These are phyloP conservation scores for Lepidocyrtoides sp. DNA, from an alignment of 2,888 invertebrate species.

Conservation along the genomic window DNA sequence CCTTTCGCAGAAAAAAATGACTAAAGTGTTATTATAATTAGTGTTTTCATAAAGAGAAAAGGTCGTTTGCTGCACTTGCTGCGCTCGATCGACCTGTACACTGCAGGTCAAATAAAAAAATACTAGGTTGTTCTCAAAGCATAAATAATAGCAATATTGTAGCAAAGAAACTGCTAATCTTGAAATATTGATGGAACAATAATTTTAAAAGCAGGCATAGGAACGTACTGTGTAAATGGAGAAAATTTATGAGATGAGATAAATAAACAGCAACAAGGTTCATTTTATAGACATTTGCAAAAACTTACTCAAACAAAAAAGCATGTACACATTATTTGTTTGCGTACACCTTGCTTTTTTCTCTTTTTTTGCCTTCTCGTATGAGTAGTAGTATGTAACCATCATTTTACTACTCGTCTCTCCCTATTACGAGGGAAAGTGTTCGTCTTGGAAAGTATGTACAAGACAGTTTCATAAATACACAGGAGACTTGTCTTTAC, in stretches of 20 bases:
- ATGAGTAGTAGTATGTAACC: too few relatives aligned
- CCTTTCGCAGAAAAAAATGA: too few relatives aligned
- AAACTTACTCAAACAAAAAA: constrained; percentile 18
- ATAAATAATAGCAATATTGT: not conserved
- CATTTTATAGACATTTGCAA: not conserved
- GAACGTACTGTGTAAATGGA: not conserved
- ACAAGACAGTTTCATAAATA: not conserved
- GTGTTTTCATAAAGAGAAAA: too few relatives aligned
- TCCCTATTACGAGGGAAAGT: not conserved
- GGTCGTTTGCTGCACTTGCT: not conserved
- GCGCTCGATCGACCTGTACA: not conserved
- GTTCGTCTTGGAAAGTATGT: not conserved
- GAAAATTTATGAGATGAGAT: constrained; percentile 24
- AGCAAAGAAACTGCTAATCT: not conserved
- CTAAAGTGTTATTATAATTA: too few relatives aligned
- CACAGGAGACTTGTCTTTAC: constrained; percentile 13
- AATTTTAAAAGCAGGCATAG: not conserved
- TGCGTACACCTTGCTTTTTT: not conserved
- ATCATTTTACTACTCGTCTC: too few relatives aligned
- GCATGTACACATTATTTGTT: not conserved
- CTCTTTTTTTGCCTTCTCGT: not conserved
- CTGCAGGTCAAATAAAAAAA: not conserved
- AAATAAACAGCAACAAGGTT: not conserved
- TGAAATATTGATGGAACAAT: not conserved
- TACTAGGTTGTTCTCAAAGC: not conserved